These are phyloP conservation scores for Crotalus tigris DNA, from an alignment of 2,113 vertebrate species.

Conservation along the genomic window DNA sequence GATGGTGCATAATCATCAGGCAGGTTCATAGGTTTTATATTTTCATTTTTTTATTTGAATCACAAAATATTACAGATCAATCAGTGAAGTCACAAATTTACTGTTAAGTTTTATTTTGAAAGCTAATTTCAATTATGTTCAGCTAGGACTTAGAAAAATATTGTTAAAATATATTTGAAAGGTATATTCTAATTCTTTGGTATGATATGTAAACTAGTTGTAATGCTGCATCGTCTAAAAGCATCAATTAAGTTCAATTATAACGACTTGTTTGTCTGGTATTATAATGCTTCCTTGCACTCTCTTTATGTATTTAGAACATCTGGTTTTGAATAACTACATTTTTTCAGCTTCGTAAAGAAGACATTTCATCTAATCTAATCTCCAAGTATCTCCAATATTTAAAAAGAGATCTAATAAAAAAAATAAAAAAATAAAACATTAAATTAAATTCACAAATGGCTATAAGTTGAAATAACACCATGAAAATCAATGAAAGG, in stretches of 20 bases:
- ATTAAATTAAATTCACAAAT: neutral
- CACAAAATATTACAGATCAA: neutral
- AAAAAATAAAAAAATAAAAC: neutral
- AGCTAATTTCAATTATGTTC: neutral
- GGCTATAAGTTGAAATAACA: neutral
- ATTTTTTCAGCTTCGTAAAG: slow-evolving; percentile 41
- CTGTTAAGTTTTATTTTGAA: slow-evolving; percentile 15
- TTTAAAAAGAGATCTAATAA: neutral
- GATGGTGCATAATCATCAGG: neutral
- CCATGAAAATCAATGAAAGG: neutral
- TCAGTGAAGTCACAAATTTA: neutral
- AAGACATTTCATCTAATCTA: slow-evolving; percentile 7
- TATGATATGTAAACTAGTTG: slow-evolving; percentile 46
- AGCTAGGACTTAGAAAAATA: neutral
- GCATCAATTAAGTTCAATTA: slow-evolving; percentile 59
- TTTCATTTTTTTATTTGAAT: neutral
- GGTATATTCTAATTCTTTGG: slow-evolving; percentile 12
- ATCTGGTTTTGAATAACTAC: slow-evolving; percentile 43
- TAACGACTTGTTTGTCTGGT: slow-evolving; percentile 56
- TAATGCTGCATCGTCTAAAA: slow-evolving; percentile 58
- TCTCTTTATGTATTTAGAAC: slow-evolving; percentile 45
- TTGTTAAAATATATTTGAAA: neutral
- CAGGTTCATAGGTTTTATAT: neutral
- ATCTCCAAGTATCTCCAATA: neutral
- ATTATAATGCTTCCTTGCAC: slow-evolving; percentile 44